Evolutionary conservation across 2,113 vertebrate genomes (phyloP).

Genomic region (Caranx ignobilis): DNA sequence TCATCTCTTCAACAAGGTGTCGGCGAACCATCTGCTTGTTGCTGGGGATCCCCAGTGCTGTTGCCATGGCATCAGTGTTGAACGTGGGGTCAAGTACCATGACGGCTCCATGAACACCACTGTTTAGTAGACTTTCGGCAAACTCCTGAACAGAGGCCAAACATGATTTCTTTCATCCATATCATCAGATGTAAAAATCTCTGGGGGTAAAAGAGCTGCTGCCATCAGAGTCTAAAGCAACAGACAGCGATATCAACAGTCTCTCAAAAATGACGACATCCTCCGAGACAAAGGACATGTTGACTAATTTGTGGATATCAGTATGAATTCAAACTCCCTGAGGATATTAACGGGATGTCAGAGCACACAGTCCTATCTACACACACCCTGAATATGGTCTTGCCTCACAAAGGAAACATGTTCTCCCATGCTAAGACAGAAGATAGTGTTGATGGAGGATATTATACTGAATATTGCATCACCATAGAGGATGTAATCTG

Average conservation of each 20-base stretch:
- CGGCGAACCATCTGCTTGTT: slow-evolving; percentile 89
- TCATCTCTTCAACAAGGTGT: slow-evolving; percentile 90
- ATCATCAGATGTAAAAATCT: not conserved
- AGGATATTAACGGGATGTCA: slow-evolving; percentile 40
- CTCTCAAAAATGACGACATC: not conserved
- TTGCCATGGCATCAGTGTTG: slow-evolving; percentile 84
- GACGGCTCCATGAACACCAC: slow-evolving; percentile 89
- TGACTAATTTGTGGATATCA: slow-evolving; percentile 24
- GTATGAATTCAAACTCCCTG: slow-evolving; percentile 1
- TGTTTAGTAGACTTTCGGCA: slow-evolving; percentile 86
- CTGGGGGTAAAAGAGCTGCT: too few species aligned
- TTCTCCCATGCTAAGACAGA: not conserved
- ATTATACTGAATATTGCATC: slow-evolving; percentile 24
- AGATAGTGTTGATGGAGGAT: slow-evolving; percentile 17
- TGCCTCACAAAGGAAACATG: slow-evolving; percentile 22
- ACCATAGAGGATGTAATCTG: slow-evolving; percentile 22
- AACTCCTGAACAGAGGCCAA: slow-evolving; percentile 84
- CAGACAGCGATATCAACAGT: not conserved
- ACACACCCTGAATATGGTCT: not conserved
- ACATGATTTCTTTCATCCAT: not conserved
- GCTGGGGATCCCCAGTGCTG: slow-evolving; percentile 84
- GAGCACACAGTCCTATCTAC: slow-evolving; percentile 38
- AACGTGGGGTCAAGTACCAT: slow-evolving; percentile 90
- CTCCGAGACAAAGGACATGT: not conserved
- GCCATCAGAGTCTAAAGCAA: not conserved